Evolutionary conservation across 2,797 vertebrate genomes (phyloP).

Genomic region (Dallia pectoralis): DNA sequence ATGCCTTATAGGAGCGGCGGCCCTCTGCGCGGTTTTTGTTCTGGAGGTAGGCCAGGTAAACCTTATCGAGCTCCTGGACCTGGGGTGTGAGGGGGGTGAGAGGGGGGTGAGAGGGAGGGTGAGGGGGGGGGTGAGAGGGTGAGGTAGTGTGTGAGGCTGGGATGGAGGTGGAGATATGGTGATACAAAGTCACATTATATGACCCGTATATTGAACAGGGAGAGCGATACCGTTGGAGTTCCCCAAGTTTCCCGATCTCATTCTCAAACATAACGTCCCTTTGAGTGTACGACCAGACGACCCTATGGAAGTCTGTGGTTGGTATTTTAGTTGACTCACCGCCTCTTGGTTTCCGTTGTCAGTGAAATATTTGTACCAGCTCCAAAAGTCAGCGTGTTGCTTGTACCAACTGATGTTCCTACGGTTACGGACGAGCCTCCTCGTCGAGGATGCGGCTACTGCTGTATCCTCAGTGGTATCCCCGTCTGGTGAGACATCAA

Average conservation of each 20-base stretch:
- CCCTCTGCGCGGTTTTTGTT: constrained; percentile 79
- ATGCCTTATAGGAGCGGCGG: constrained; percentile 73
- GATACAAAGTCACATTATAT: background rate
- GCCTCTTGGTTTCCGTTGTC: constrained; percentile 78
- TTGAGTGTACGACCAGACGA: background rate
- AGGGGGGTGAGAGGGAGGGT: background rate
- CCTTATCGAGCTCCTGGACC: constrained; percentile 76
- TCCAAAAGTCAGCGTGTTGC: constrained; percentile 81
- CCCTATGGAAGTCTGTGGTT: background rate
- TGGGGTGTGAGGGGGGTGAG: constrained; percentile 43
- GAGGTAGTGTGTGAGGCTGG: too few relatives aligned
- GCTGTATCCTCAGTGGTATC: constrained; percentile 51
- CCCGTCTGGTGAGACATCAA: constrained; percentile 34
- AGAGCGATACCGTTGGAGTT: background rate
- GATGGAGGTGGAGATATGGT: background rate
- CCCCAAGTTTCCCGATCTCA: background rate
- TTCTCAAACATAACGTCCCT: background rate
- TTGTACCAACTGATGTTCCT: constrained; percentile 84
- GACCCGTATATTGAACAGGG: constrained; percentile 5
- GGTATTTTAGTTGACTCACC: constrained; percentile 63
- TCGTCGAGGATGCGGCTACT: constrained; percentile 32
- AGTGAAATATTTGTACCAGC: constrained; percentile 80
- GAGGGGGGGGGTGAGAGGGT: background rate
- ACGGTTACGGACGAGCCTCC: constrained; percentile 70
- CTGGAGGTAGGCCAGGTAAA: constrained; percentile 80